Percentiles rank a stretch among this genome's conserved stretches.
These are phyloP conservation scores for Cephus sareptanus DNA, from an alignment of 2,888 invertebrate species.

Conservation along the genomic window DNA sequence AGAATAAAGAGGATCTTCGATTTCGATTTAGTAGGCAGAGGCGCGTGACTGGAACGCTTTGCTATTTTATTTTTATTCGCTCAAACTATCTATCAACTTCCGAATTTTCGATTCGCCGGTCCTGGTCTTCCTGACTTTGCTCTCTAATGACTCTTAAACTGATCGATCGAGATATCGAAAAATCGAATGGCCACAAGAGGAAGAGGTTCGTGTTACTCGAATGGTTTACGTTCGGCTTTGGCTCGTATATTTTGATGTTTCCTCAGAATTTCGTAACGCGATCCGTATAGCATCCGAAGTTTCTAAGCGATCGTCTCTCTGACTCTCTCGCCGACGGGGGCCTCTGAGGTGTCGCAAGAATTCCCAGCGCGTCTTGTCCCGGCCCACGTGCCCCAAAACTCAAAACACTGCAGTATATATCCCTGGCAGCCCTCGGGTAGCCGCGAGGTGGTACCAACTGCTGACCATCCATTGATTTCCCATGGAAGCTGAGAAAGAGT, in stretches of 20 bases:
- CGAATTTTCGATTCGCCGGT: background rate
- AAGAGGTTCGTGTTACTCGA: background rate
- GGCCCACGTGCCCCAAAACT: background rate
- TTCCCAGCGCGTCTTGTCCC: background rate
- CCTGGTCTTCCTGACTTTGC: background rate
- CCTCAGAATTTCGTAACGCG: slow-evolving; percentile 30
- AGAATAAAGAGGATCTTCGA: slow-evolving; percentile 30
- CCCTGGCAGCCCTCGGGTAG: background rate
- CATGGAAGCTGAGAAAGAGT: background rate
- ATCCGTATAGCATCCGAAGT: slow-evolving; percentile 7
- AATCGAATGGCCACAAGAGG: background rate
- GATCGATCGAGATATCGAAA: background rate
- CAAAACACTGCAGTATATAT: background rate
- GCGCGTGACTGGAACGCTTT: slow-evolving; percentile 11
- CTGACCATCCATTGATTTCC: background rate
- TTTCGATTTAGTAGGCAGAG: slow-evolving; percentile 33
- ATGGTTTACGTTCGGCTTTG: background rate
- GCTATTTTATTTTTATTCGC: background rate
- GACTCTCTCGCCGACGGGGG: background rate
- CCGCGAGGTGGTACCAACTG: background rate
- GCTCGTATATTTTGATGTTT: background rate
- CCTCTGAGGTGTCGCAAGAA: background rate
- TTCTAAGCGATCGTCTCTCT: background rate
- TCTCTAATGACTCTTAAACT: background rate
- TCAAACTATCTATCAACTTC: background rate